Conservation (phyloP, 2,797 vertebrate species). For the Balearica regulorum region DNA sequence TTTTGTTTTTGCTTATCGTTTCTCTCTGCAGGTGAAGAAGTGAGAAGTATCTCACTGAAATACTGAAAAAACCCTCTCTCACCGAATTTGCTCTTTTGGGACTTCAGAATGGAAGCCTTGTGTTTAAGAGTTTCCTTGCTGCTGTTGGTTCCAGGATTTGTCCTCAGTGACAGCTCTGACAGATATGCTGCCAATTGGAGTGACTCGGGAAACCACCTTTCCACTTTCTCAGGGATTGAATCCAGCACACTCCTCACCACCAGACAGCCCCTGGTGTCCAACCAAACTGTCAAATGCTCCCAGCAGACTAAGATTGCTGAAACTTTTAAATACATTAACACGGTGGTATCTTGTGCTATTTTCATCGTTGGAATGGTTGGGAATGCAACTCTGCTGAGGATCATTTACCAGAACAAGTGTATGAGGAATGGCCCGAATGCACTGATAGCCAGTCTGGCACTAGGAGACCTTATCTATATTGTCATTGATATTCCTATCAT, state of each 20-base stretch:
- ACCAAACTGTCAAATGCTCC: slow-evolving; percentile 72
- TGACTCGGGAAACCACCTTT: slow-evolving; percentile 15
- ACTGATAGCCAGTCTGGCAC: slow-evolving; percentile 94
- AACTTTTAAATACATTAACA: slow-evolving; percentile 94
- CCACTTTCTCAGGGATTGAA: slow-evolving; percentile 59
- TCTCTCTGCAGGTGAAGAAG: slow-evolving; percentile 52
- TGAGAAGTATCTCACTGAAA: not conserved
- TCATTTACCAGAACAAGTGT: slow-evolving; percentile 98
- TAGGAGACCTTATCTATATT: slow-evolving; percentile 97
- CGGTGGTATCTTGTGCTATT: slow-evolving; percentile 87
- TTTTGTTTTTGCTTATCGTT: not conserved
- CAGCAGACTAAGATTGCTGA: slow-evolving; percentile 73
- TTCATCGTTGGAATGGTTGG: slow-evolving; percentile 96
- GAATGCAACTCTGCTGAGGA: slow-evolving; percentile 93
- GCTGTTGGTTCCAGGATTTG: slow-evolving; percentile 80
- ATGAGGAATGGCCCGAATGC: slow-evolving; percentile 99
- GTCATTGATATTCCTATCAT: slow-evolving; percentile 91
- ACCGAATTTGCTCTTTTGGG: slow-evolving; percentile 11
- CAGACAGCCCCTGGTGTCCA: slow-evolving; percentile 61
- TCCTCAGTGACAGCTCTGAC: slow-evolving; percentile 76
- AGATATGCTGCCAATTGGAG: slow-evolving; percentile 62
- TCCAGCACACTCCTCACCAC: slow-evolving; percentile 57
- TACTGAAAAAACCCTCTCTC: not conserved
- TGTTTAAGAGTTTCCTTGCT: slow-evolving; percentile 77
- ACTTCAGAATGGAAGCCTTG: slow-evolving; percentile 78